Evolutionary conservation across 2,888 invertebrate species (phyloP).

Genomic region (Mythimna ferrago): DNA sequence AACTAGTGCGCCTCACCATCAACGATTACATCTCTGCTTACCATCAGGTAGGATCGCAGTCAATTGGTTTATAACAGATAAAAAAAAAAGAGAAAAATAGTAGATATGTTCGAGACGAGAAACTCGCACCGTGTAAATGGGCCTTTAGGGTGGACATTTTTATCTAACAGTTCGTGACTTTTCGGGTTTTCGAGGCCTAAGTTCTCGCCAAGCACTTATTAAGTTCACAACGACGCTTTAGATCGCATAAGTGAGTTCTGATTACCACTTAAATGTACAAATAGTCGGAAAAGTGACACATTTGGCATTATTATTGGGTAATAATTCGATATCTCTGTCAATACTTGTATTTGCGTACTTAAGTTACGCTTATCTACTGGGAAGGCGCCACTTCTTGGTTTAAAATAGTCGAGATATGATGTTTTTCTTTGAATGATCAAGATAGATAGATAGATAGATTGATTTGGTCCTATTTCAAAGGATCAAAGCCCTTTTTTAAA

Average conservation of each 20-base stretch:
- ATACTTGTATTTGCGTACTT: constrained; percentile 26
- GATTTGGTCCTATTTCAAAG: too few species aligned
- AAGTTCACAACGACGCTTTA: constrained; percentile 26
- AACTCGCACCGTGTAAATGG: too few species aligned
- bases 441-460: too few species aligned
- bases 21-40: too few species aligned
- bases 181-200: constrained; percentile 10
- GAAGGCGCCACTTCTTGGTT: constrained; percentile 22
- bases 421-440: background rate
- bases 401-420: background rate
- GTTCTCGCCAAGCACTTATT: constrained; percentile 17
- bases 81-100: too few species aligned
- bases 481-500: too few species aligned
- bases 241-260: constrained; percentile 12
- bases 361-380: constrained; percentile 22
- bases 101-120: too few species aligned
- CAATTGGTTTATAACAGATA: too few species aligned
- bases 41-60: too few species aligned
- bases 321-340: constrained; percentile 19
- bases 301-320: constrained; percentile 21
- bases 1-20: too few species aligned
- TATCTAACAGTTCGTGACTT: constrained; percentile 50
- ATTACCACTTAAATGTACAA: constrained; percentile 25
- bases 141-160: background rate
- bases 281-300: constrained; percentile 18